Base-by-base conservation (phyloP, 2,888 invertebrate species). In the Rutpela maculata region DNA sequence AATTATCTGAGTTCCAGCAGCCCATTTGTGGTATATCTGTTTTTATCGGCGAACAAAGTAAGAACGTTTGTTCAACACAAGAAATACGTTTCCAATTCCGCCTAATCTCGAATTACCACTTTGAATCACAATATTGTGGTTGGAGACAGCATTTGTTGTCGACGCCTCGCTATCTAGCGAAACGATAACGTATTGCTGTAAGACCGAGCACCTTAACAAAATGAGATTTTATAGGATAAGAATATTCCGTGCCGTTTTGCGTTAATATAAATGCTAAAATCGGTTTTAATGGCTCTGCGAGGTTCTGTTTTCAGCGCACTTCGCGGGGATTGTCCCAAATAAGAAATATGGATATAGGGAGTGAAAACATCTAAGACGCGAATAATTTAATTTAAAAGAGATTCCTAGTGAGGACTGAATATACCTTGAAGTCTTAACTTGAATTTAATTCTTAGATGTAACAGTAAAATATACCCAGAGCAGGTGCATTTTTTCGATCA, bases 231-330 rank as follows among this genome's bases (percentile, higher is more conserved):
- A 83, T 82, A 81, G 80, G 82, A 82, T 81, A 81, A 81, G 82
- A 81, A 81, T 82, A 83, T 81, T 80, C 81, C 80, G 79, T 76
- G 78, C 74, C 80, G 78, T 78, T 77, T 80, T 78, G 81, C 80
- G 65, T 83, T 85, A 84, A 85, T 85, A 85, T 86, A 85, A 85
- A 86, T 86, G 85, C 85, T 77, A 85, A 85, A 85, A 84, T 79
- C 80, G 79, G 78, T 62, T 69, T 76, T 78, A 77, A 80, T 78
- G 71, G 73, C 62, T 22, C 15, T 17, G 31, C 57, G 26, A 26
- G 10, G 55, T 26, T 18, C 67, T 59, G 67, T 43, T 62, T 26
- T 63, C 31, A 19, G 38, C 43, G 11, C n/a, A 60, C 70, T 43
- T 55, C 56, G 22, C 15, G n/a, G 60, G 60, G 50, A 63, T 72